Conservation (phyloP, 2,113 vertebrate species). For the Sardina pilchardus region DNA sequence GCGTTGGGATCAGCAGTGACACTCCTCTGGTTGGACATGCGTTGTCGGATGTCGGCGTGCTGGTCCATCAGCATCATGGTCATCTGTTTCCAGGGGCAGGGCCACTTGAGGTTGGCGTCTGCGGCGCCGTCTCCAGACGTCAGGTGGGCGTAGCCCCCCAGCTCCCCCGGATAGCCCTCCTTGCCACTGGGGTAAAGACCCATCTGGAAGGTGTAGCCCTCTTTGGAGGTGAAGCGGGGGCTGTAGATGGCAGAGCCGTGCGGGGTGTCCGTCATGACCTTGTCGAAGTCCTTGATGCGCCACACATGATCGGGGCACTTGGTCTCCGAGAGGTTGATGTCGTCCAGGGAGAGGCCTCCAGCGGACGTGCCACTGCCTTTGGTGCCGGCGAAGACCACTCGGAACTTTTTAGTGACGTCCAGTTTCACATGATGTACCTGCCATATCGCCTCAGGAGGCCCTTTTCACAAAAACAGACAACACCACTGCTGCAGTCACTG, state of each 20-base stretch:
- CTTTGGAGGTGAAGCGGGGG: constrained; percentile 79
- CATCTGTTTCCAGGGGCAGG: constrained; percentile 84
- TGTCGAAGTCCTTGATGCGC: constrained; percentile 81
- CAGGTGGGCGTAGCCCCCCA: constrained; percentile 74
- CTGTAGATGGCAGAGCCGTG: constrained; percentile 67
- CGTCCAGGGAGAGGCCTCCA: constrained; percentile 88
- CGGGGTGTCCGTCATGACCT: constrained; percentile 66
- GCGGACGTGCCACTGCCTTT: constrained; percentile 56
- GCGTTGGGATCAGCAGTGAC: constrained; percentile 79
- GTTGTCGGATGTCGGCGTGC: constrained; percentile 80
- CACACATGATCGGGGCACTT: constrained; percentile 84
- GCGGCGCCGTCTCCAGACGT: constrained; percentile 77
- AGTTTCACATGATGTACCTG: constrained; percentile 82
- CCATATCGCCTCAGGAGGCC: constrained; percentile 74
- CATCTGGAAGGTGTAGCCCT: constrained; percentile 89
- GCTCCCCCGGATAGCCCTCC: constrained; percentile 32
- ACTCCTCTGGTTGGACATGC: constrained; percentile 83
- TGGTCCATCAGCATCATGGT: constrained; percentile 84
- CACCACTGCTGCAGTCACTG: not conserved
- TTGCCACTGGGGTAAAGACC: constrained; percentile 62
- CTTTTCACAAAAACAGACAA: constrained; percentile 41
- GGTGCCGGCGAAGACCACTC: constrained; percentile 80
- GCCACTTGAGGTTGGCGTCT: constrained; percentile 78
- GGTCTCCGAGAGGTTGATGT: constrained; percentile 91
- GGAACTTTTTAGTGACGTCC: constrained; percentile 76